phyloP scores from a whole-genome alignment of 1,140 invertebrate species.

The Megalonaias nervosa region DNA sequence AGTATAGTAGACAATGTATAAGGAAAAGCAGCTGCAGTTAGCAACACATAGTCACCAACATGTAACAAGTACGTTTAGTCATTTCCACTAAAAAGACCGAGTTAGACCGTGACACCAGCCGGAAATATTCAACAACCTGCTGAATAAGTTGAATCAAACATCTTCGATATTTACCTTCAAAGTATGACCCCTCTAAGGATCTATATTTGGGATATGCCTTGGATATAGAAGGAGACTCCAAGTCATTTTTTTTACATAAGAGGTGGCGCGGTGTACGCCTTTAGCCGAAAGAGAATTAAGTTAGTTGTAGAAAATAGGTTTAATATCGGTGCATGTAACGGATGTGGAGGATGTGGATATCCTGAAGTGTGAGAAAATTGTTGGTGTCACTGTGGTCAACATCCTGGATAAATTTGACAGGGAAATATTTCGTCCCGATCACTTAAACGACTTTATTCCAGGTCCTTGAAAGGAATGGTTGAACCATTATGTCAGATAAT shows the following conservation, averaged over 20 bases:
- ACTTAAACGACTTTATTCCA: conserved; percentile 29
- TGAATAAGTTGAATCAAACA: conserved; percentile 81
- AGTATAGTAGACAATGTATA: conserved; percentile 91
- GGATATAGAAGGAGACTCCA: too few species aligned
- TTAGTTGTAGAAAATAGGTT: conserved; percentile 66
- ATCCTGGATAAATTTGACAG: conserved; percentile 85
- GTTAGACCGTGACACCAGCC: conserved; percentile 41
- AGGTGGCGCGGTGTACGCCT: conserved; percentile 31
- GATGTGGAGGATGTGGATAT: conserved; percentile 95
- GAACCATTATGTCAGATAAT: conserved; percentile 30
- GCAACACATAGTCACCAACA: conserved; percentile 93
- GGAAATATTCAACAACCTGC: not conserved
- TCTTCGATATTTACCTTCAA: conserved; percentile 86
- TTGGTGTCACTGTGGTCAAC: conserved; percentile 89
- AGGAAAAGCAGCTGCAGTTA: conserved; percentile 91
- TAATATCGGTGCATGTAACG: conserved; percentile 72
- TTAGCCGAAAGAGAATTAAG: conserved; percentile 29
- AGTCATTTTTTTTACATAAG: conserved; percentile 38
- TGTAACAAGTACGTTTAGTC: conserved; percentile 89
- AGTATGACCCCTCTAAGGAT: conserved; percentile 42
- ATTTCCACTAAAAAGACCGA: conserved; percentile 43
- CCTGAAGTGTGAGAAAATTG: conserved; percentile 83
- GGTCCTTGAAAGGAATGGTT: conserved; percentile 29
- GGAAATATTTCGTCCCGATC: conserved; percentile 85
- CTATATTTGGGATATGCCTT: conserved; percentile 38